A percentile compares a stretch with the other conserved stretches of the same genome.
phyloP scores from a whole-genome alignment of 2,113 vertebrate species.

The Verasper variegatus region DNA sequence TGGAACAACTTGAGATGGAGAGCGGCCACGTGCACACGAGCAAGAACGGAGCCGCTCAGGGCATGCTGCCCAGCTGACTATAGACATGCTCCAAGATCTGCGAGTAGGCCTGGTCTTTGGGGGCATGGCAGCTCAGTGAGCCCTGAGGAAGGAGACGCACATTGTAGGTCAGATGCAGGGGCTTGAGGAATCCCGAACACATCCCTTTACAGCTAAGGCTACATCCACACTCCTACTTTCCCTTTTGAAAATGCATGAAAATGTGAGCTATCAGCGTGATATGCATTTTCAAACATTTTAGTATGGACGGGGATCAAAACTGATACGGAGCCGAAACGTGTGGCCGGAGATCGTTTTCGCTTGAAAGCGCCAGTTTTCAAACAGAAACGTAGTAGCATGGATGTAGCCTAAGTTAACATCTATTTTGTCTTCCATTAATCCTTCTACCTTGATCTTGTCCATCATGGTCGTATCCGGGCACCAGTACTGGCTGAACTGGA shows the following conservation, averaged over 20 bases:
- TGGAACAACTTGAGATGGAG: not conserved
- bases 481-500: slow-evolving; percentile 93
- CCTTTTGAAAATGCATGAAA: too few species aligned
- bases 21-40: not conserved
- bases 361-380: too few species aligned
- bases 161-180: not conserved
- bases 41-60: slow-evolving; percentile 56
- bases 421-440: not conserved
- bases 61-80: slow-evolving; percentile 83
- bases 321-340: too few species aligned
- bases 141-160: slow-evolving; percentile 77
- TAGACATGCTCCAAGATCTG: slow-evolving; percentile 93
- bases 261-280: too few species aligned
- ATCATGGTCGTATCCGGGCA: slow-evolving; percentile 91
- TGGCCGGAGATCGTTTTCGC: too few species aligned
- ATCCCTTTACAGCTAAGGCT: too few species aligned
- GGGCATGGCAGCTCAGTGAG: slow-evolving; percentile 91
- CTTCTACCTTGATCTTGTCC: slow-evolving; percentile 92
- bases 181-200: not conserved
- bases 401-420: too few species aligned
- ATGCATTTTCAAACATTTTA: too few species aligned
- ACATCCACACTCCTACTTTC: too few species aligned
- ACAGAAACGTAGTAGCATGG: too few species aligned
- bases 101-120: slow-evolving; percentile 92
- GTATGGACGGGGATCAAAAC: too few species aligned